Evolutionary conservation across 2,797 vertebrate genomes (phyloP).

Genomic region (Chromobotia macracanthus): DNA sequence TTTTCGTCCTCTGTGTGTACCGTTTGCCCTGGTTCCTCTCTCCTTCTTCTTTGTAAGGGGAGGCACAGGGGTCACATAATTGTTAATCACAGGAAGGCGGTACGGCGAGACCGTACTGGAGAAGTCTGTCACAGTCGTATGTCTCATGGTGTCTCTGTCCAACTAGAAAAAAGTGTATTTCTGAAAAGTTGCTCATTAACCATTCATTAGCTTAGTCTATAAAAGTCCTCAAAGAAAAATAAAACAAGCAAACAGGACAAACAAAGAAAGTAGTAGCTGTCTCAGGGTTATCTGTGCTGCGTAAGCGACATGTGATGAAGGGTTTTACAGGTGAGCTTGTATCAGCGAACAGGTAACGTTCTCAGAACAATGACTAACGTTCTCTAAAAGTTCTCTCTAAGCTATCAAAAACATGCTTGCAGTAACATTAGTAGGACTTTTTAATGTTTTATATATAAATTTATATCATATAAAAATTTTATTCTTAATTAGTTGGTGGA

Average conservation of each 20-base stretch:
- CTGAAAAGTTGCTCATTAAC: not conserved
- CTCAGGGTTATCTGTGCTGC: not conserved
- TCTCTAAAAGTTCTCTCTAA: too few relatives aligned
- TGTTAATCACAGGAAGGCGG: slow-evolving; percentile 82
- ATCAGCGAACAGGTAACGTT: not conserved
- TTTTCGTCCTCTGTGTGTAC: slow-evolving; percentile 73
- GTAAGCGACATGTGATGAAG: slow-evolving; percentile 2
- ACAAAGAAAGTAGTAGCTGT: not conserved
- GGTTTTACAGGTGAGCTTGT: slow-evolving; percentile 21
- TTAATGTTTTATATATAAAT: too few relatives aligned
- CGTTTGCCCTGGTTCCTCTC: slow-evolving; percentile 60
- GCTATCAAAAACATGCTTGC: too few relatives aligned
- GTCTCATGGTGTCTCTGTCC: slow-evolving; percentile 70
- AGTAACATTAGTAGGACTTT: too few relatives aligned
- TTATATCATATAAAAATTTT: too few relatives aligned
- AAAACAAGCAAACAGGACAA: not conserved
- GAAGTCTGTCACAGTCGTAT: slow-evolving; percentile 65
- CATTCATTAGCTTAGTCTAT: not conserved
- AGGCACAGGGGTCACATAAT: slow-evolving; percentile 78
- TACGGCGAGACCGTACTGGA: slow-evolving; percentile 73
- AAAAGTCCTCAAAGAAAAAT: not conserved
- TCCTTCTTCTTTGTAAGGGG: slow-evolving; percentile 76
- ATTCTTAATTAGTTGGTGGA: too few relatives aligned
- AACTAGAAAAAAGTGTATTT: slow-evolving; percentile 61
- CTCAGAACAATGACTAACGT: too few relatives aligned